Conservation (phyloP, 2,113 vertebrate genomes). For the Connochaetes taurinus region DNA sequence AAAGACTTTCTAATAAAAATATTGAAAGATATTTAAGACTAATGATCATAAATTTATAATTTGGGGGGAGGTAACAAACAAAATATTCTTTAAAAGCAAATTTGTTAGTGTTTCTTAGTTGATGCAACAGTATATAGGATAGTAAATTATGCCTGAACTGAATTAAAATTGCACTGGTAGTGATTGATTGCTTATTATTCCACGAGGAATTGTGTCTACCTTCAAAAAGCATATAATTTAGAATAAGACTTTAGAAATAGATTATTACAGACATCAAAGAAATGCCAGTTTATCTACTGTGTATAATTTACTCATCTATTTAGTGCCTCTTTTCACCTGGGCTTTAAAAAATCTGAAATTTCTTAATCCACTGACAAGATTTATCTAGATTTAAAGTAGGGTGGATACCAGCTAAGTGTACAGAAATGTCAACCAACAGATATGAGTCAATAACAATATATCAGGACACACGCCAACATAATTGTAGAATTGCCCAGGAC, state of each 20-base stretch:
- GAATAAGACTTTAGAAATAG: neutral
- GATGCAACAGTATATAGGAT: neutral
- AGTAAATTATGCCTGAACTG: neutral
- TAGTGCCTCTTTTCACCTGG: neutral
- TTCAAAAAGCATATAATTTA: neutral
- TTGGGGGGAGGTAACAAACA: neutral
- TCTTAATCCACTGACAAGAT: neutral
- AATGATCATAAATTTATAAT: neutral
- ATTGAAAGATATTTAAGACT: neutral
- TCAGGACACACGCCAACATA: neutral
- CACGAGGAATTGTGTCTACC: neutral
- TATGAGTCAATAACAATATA: neutral
- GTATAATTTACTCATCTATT: neutral
- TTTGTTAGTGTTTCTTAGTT: neutral
- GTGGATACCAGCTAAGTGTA: neutral
- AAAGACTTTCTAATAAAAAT: neutral
- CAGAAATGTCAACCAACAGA: neutral
- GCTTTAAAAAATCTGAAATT: neutral
- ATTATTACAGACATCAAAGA: neutral
- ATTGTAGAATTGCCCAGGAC: neutral
- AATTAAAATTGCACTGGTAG: neutral
- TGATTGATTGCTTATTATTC: neutral
- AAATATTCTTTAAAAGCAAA: neutral
- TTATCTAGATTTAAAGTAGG: neutral
- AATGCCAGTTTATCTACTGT: neutral